Conservation (phyloP, 2,888 invertebrate species). For the Campoletis raptor region DNA sequence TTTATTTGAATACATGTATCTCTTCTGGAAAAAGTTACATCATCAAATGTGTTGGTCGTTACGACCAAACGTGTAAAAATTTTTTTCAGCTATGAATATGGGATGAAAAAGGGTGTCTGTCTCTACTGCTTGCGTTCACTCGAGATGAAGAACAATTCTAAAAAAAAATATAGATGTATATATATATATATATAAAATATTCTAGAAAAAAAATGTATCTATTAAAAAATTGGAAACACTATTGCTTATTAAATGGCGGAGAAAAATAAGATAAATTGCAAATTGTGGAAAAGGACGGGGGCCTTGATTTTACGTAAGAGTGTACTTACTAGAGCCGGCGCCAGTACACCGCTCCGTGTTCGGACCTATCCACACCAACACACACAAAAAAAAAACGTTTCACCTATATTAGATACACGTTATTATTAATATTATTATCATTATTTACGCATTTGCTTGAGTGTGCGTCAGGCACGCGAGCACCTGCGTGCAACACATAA, state of each 20-base stretch:
- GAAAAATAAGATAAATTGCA: conserved; percentile 21
- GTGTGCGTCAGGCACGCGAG: conserved; percentile 42
- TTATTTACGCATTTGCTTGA: conserved; percentile 52
- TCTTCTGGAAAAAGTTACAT: not conserved
- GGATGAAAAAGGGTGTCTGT: conserved; percentile 3
- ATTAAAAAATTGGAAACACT: conserved; percentile 11
- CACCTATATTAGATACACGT: conserved; percentile 84
- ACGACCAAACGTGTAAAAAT: not conserved
- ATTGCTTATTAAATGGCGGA: conserved; percentile 21
- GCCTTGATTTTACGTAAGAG: conserved; percentile 74
- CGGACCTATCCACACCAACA: conserved; percentile 86
- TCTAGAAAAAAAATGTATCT: not conserved
- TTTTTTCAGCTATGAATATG: not conserved
- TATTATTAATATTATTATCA: conserved; percentile 49
- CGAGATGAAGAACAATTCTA: not conserved
- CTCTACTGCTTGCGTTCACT: conserved; percentile 19
- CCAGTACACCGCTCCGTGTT: conserved; percentile 87
- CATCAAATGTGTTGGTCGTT: not conserved
- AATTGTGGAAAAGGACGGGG: not conserved
- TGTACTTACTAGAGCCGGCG: conserved; percentile 87
- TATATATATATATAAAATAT: not conserved
- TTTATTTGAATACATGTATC: not conserved
- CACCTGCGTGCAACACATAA: conserved; percentile 39
- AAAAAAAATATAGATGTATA: not conserved
- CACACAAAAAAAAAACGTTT: conserved; percentile 82